Base-by-base conservation (phyloP, 2,797 vertebrate genomes). In the Lophius americanus region DNA sequence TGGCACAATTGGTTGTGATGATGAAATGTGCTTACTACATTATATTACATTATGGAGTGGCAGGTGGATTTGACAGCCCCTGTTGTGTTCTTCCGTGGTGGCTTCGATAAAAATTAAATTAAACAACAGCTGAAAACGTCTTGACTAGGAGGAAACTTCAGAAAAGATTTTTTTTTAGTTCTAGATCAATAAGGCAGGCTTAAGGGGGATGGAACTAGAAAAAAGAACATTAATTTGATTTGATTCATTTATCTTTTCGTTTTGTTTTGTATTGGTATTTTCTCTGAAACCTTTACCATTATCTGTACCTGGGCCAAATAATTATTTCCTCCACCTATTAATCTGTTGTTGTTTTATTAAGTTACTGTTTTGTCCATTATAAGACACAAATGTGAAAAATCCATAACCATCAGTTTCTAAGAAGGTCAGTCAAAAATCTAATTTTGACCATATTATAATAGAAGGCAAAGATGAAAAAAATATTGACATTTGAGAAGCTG, bases 1-100 rank as follows among this genome's bases (percentile, higher is more conserved):
- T 68, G 63, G 81, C 79, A 86, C 76, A 83, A 76, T 83, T 60
- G 68, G 59, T 53, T 60, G 73, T 48, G 71, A 74, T 60, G 41
- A 69, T 43, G 55, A 81, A 81, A 68, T 72, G 60, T 73, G 68
- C 63, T 75, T 70, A 58, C 76, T 42, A 47, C 73, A 47, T 23
- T 75, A 68, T 74, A 78, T 62, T 71, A 76, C 64, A 81, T 48
- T 64, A 70, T 56, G 65, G 62, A 76, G 52, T 49, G 47, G 57
- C 37, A 9, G 58, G 67, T 38, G 64, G 33, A 9, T 77, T 76
- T 85, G 81, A 85, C 85, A 80, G 75, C 47, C 33, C 39, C 68
- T 44, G 35, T 79, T 86, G 69, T 84, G 38, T 57, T 44, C 6
- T 53, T 63, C 51, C 50, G 11, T 13, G 3, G 64, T 9, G 2